Evolutionary conservation across 2,888 invertebrate genomes (phyloP).

Genomic region (Callyntrura sp.): DNA sequence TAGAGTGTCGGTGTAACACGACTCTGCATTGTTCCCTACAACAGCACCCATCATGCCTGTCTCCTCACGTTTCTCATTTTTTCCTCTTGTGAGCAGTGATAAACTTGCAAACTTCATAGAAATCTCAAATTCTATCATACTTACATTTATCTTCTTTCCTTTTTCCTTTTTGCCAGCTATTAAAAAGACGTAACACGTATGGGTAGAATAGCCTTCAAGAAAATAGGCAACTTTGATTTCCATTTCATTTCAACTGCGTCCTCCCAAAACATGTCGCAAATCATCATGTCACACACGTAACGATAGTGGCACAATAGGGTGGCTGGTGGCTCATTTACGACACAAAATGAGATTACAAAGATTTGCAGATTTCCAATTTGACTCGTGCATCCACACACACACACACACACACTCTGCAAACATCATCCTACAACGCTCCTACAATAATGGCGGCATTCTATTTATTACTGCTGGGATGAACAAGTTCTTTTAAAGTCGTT

Average conservation of each 20-base stretch:
- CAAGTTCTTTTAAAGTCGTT: neutral
- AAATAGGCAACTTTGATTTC: neutral
- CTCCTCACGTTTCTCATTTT: slow-evolving; percentile 13
- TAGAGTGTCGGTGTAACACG: neutral
- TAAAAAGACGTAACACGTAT: slow-evolving; percentile 47
- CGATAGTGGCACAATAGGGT: slow-evolving; percentile 8
- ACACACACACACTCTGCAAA: neutral
- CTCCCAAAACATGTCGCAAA: neutral
- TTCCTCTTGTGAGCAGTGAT: slow-evolving; percentile 18
- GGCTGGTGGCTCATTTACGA: slow-evolving; percentile 55
- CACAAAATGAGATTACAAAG: slow-evolving; percentile 57
- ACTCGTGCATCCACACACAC: slow-evolving; percentile 12
- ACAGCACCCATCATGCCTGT: slow-evolving; percentile 26
- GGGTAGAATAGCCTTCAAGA: neutral
- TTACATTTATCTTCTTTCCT: slow-evolving; percentile 26
- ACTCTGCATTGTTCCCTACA: slow-evolving; percentile 19
- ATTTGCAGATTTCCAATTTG: slow-evolving; percentile 65
- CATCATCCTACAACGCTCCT: neutral
- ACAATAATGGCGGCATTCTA: neutral
- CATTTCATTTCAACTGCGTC: slow-evolving; percentile 32
- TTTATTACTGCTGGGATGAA: neutral
- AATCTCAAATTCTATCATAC: slow-evolving; percentile 44
- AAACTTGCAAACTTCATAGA: slow-evolving; percentile 44
- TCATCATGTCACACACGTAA: slow-evolving; percentile 56
- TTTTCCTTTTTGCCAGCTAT: slow-evolving; percentile 51